Base-by-base conservation (phyloP, 2,888 invertebrate species). In the Cheilosia vulpina region DNA sequence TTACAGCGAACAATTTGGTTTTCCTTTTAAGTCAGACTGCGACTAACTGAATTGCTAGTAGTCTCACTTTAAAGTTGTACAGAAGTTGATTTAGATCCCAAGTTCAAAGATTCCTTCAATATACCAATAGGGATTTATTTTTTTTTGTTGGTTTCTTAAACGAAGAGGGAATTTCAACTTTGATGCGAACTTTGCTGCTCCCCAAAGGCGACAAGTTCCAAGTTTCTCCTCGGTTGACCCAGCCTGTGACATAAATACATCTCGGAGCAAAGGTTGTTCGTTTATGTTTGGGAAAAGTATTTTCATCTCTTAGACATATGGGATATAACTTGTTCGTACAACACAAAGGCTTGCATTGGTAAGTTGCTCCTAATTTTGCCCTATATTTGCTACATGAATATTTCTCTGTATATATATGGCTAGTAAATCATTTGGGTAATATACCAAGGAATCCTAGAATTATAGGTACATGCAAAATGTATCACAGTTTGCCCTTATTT, bases 391-490 rank as follows among this genome's bases (percentile, higher is more conserved):
- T 41, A 24, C 34, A 24, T 11, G 24, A 31, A 43, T 19, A 65
- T 69, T 5, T 31, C 34, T n/a, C n/a, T n/a, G 4, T 45, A 7
- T 45, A 21, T 21, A 7, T n/a, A n/a, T n/a, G n/a, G n/a, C n/a
- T 52, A 34, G 17, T 27, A 43, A 27, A 41, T 27, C 27, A 27
- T 27, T 7, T 27, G 6, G 6, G 6, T 41, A 34, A 45, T 45
- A 34, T 69, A 17, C 27, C 53, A 55, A 55, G 24, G 24, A 55
- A 52, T 41, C 52, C 38, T 38, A 38, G 65, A 65, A 17, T 4
- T 38, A 43, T 41, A 19, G 24, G 13, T 53, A 55, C 53, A 66
- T 66, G 27, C 53, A 66, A 53, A 27, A 53, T 66, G 53, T 66
- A 66, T 55, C 31, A 27, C 19, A 17, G 27, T 27, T 53, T 19